A percentile compares a stretch with the other conserved stretches of the same genome.
phyloP scores from a whole-genome alignment of 2,888 invertebrate genomes.

The Netelia virgata region DNA sequence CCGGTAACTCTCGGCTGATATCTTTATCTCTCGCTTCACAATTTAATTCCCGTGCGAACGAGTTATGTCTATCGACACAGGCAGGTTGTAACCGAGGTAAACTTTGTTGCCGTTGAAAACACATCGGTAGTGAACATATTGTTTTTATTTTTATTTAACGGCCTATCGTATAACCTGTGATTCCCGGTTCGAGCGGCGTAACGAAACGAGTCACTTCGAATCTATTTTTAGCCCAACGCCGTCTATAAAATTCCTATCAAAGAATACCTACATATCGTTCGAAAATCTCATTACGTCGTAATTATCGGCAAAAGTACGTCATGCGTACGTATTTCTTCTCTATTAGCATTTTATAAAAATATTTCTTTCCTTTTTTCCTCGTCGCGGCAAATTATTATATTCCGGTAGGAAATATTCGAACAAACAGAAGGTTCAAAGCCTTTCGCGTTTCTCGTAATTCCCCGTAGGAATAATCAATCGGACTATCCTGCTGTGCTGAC shows the following conservation, averaged over 20 bases:
- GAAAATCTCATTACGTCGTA: too few relatives aligned
- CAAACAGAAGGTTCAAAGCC: neutral
- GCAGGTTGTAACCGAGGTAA: neutral
- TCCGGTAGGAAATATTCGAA: neutral
- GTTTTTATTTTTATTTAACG: neutral
- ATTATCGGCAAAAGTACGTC: too few relatives aligned
- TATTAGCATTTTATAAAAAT: too few relatives aligned
- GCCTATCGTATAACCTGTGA: slow-evolving; percentile 8
- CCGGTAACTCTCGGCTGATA: slow-evolving; percentile 34
- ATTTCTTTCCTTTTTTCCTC: too few relatives aligned
- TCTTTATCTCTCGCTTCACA: slow-evolving; percentile 28
- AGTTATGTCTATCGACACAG: slow-evolving; percentile 1
- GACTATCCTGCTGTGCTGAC: neutral
- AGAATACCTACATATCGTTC: too few relatives aligned
- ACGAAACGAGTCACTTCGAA: too few relatives aligned
- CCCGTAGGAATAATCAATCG: slow-evolving; percentile 22
- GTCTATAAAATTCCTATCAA: too few relatives aligned
- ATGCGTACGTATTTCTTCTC: too few relatives aligned
- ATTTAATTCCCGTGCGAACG: slow-evolving; percentile 29
- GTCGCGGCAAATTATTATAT: neutral
- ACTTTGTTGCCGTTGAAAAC: slow-evolving; percentile 4
- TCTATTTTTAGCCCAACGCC: too few relatives aligned
- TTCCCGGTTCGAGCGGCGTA: slow-evolving; percentile 7
- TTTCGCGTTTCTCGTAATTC: slow-evolving; percentile 25
- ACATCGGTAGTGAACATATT: neutral